Evolutionary conservation across 2,113 vertebrate species (phyloP).

Genomic region (Cebidichthys violaceus): DNA sequence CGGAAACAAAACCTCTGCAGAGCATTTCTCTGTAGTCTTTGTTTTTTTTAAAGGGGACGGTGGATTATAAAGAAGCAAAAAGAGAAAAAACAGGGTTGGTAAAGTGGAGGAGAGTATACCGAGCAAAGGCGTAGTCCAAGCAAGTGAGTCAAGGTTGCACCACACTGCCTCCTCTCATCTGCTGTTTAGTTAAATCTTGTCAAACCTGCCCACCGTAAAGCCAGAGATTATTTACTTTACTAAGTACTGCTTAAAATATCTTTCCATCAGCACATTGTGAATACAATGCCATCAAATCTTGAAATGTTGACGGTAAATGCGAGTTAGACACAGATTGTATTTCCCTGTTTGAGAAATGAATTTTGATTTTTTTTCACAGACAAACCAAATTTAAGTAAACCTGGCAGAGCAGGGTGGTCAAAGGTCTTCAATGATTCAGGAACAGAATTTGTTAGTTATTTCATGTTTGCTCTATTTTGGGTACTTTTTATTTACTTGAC

Average conservation of each 20-base stretch:
- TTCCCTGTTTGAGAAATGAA: background rate
- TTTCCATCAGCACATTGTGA: background rate
- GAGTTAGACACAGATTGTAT: background rate
- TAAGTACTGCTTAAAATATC: background rate
- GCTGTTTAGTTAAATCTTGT: conserved; percentile 8
- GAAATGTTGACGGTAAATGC: background rate
- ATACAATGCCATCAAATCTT: background rate
- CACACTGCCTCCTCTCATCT: conserved; percentile 28
- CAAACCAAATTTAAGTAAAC: background rate
- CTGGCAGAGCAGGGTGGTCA: rapidly evolving
- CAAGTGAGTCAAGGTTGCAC: conserved; percentile 31
- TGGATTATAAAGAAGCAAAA: background rate
- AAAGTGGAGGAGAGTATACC: background rate
- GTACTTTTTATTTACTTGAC: background rate
- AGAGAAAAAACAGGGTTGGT: background rate
- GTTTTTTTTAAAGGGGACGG: background rate
- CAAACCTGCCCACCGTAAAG: conserved; percentile 21
- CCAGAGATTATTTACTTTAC: conserved; percentile 14
- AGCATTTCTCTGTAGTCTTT: conserved; percentile 74
- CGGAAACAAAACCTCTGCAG: conserved; percentile 88
- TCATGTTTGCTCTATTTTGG: background rate
- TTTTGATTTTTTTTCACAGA: background rate
- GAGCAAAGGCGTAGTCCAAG: conserved; percentile 30
- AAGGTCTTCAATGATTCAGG: background rate
- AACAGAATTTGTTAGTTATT: background rate